Evolutionary conservation across 2,797 vertebrate genomes (phyloP), one percentile per base, ranked within the genome.

Genomic region (Pangasius sanitwongsei): DNA sequence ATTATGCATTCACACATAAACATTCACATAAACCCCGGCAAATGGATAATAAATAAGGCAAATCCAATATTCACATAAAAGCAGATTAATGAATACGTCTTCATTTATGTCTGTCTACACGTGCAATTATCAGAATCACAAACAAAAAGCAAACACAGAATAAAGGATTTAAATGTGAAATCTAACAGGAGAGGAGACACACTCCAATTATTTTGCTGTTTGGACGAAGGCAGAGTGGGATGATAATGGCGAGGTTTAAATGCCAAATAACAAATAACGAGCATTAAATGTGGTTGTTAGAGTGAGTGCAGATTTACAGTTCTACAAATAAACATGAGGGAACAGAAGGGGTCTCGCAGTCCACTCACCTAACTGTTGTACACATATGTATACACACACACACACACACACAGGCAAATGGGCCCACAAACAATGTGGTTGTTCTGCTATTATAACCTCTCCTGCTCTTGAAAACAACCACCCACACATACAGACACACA

Each of bases 181-280:
- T 57, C 63, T 82, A 78, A 78, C 63, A 81, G 75, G 61, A 81
- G 20, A 70, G 63, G 57, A 65, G 16, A 87, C n/a, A 9, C 20
- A 15, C 61, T 25, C 75, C 86, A 87, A 87, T 83, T 75, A 75
- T 67, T 57, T 72, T 65, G 34, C 65, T 63, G 31, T 63, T 81
- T 41, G 9, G 44, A 67, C 18, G 23, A 34, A 44, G 6, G 41
- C 75, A 53, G 75, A 67, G 41, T 80, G 48, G 61, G 16, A 77
- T n/a, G 41, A 78, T 48, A 87, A 87, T 65, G 86, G 48, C 6
- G 12, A 80, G n/a, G 44, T 48, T 65, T 87, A 69, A 85, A 85
- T 85, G 65, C 63, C 65, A 70, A 85, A 34, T 70, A 85, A 69
- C 83, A 85, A 69, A 85, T 85, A 84, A 69, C 44, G 83, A 84